These are phyloP conservation scores for Trilocha varians DNA, from an alignment of 2,888 invertebrate genomes.

Conservation along the genomic window DNA sequence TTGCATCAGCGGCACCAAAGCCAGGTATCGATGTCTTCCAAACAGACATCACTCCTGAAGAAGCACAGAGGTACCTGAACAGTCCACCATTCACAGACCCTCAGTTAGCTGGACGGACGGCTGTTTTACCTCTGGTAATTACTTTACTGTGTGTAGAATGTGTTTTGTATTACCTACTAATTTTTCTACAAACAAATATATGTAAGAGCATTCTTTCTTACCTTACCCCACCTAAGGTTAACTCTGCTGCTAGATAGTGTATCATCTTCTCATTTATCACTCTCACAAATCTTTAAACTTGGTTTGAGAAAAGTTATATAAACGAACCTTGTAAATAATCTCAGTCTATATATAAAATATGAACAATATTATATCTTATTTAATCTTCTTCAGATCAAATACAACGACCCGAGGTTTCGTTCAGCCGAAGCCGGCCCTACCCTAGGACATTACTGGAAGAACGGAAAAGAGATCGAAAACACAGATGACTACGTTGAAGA, in stretches of 20 bases:
- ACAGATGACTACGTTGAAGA: slow-evolving; percentile 79
- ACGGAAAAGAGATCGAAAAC: slow-evolving; percentile 75
- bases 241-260: too few species aligned
- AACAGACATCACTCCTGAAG: slow-evolving; percentile 57
- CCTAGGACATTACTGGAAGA: slow-evolving; percentile 68
- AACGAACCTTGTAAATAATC: too few species aligned
- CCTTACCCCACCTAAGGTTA: too few species aligned
- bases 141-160: too few species aligned
- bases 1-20: slow-evolving; percentile 38
- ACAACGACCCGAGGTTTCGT: slow-evolving; percentile 57
- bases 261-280: too few species aligned
- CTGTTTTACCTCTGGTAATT: slow-evolving; percentile 49
- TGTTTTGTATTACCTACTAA: too few species aligned
- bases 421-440: slow-evolving; percentile 60
- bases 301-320: too few species aligned
- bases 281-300: too few species aligned
- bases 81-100: slow-evolving; percentile 53
- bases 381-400: slow-evolving; percentile 41
- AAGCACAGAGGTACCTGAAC: slow-evolving; percentile 54
- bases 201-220: too few species aligned
- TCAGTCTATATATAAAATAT: background rate
- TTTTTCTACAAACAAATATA: too few species aligned
- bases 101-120: slow-evolving; percentile 43
- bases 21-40: slow-evolving; percentile 37
- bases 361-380: background rate